These are phyloP conservation scores for Strigamia transsilvanica DNA, from an alignment of 2,888 invertebrate species.

Conservation along the genomic window DNA sequence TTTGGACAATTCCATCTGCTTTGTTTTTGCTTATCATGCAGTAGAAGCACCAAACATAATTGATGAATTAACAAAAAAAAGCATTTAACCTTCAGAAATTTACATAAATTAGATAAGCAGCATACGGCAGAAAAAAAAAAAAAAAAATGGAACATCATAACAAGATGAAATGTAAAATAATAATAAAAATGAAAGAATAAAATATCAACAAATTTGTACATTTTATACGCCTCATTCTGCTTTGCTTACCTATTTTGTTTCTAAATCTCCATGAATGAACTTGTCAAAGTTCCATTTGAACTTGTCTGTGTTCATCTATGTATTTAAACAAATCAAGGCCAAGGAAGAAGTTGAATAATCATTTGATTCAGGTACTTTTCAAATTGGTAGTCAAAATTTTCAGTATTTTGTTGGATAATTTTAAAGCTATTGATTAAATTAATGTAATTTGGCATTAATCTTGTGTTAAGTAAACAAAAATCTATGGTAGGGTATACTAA, in stretches of 20 bases:
- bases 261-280: not conserved
- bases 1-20: too few relatives aligned
- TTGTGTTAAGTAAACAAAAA: not conserved
- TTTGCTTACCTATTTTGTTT: too few relatives aligned
- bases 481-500: not conserved
- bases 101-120: not conserved
- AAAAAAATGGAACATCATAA: not conserved
- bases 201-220: not conserved
- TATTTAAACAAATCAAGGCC: not conserved
- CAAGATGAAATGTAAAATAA: not conserved
- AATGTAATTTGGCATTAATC: not conserved
- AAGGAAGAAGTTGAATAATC: slow-evolving; percentile 1
- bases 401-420: not conserved
- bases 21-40: too few relatives aligned
- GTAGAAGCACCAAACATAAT: too few relatives aligned
- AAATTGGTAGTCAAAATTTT: not conserved
- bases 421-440: not conserved
- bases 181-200: too few relatives aligned
- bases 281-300: not conserved
- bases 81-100: not conserved
- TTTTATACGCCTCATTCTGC: not conserved
- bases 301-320: not conserved
- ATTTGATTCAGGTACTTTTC: not conserved
- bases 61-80: not conserved
- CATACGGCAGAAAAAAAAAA: not conserved